Evolutionary conservation across 2,113 vertebrate species (phyloP).

Genomic region (Larimichthys polyactis): DNA sequence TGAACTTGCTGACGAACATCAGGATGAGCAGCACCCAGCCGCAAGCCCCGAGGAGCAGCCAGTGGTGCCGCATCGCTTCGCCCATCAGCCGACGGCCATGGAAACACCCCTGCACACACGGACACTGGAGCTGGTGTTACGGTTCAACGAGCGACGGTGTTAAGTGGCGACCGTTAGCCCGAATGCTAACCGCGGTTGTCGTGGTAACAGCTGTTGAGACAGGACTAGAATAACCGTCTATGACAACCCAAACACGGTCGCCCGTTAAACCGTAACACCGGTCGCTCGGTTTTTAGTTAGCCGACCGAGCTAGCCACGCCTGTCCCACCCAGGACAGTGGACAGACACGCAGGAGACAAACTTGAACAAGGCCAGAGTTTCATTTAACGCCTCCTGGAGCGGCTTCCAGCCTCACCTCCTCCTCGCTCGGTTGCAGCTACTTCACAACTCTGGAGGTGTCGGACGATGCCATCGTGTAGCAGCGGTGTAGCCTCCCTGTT

Average conservation of each 20-base stretch:
- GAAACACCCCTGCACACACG: conserved; percentile 24
- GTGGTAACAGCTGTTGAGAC: too few species aligned
- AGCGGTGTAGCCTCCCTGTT: neutral
- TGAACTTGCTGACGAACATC: conserved; percentile 95
- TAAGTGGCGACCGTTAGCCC: too few species aligned
- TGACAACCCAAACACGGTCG: too few species aligned
- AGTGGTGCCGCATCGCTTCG: conserved; percentile 95
- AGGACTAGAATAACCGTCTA: too few species aligned
- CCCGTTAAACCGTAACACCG: neutral
- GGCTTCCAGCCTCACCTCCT: neutral
- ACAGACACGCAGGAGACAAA: neutral
- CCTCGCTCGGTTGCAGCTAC: neutral
- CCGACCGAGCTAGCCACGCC: conserved; percentile 43
- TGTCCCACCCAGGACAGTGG: conserved; percentile 13
- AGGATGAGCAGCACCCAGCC: conserved; percentile 98
- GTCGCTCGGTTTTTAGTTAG: conserved; percentile 21
- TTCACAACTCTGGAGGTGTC: conserved; percentile 20
- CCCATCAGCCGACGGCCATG: conserved; percentile 71
- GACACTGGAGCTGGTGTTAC: neutral
- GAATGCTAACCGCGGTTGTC: too few species aligned
- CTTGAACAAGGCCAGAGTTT: too few species aligned
- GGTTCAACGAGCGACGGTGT: too few species aligned
- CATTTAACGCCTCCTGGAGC: neutral
- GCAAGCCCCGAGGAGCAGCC: conserved; percentile 95
- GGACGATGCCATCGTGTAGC: conserved; percentile 6